Evolutionary conservation across 2,888 invertebrate species (phyloP).

Genomic region (Marronus borbonicus): DNA sequence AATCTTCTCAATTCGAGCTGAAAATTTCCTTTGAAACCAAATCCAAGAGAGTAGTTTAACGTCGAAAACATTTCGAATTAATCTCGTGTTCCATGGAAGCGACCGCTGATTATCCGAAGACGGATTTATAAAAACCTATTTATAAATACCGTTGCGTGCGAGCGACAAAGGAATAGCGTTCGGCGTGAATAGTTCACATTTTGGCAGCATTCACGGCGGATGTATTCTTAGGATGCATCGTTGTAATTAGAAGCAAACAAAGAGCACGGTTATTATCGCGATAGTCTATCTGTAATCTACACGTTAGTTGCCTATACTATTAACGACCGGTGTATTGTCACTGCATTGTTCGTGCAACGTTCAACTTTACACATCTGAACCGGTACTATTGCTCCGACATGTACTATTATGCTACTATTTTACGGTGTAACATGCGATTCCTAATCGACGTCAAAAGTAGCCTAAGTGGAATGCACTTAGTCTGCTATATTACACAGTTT

Average conservation of each 20-base stretch:
- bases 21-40: neutral
- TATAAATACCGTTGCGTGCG: conserved; percentile 5
- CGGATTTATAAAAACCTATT: neutral
- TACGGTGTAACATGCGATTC: neutral
- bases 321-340: neutral
- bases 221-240: conserved; percentile 7
- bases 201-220: conserved; percentile 5
- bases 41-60: neutral
- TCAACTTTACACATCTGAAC: conserved; percentile 10
- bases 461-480: neutral
- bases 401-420: neutral
- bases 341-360: conserved; percentile 17
- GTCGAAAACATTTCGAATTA: neutral
- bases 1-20: too few species aligned
- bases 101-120: neutral
- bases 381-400: neutral
- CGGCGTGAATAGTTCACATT: conserved; percentile 19
- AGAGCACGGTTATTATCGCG: conserved; percentile 13
- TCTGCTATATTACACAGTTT: too few species aligned
- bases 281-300: neutral
- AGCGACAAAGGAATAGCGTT: conserved; percentile 10
- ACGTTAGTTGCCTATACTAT: neutral
- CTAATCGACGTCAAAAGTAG: conserved; percentile 19
- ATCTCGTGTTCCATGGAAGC: too few species aligned
- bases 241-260: conserved; percentile 14